phyloP scores from a whole-genome alignment of 1,140 invertebrate species.

The Apis cerana region DNA sequence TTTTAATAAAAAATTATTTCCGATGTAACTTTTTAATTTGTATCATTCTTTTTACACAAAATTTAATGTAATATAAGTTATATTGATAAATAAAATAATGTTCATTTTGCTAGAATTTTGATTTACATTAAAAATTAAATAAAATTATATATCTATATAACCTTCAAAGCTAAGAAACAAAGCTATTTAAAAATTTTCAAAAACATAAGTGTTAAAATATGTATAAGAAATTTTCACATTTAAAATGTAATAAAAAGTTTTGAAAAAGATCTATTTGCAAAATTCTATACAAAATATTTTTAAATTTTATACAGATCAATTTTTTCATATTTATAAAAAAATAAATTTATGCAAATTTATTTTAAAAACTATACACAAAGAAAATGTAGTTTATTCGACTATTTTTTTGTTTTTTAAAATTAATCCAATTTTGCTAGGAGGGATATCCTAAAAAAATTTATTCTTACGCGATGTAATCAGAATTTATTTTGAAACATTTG shows the following conservation, averaged over 20 bases:
- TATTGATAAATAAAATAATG: background rate
- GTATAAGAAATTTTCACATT: background rate
- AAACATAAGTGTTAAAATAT: background rate
- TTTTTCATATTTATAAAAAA: background rate
- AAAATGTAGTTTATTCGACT: background rate
- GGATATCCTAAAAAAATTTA: conserved; percentile 20
- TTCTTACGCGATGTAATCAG: conserved; percentile 36
- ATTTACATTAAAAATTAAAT: background rate
- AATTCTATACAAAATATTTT: background rate
- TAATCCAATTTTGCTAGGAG: conserved; percentile 6
- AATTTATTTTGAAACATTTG: conserved; percentile 56
- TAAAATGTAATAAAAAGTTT: background rate
- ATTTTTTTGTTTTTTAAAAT: background rate
- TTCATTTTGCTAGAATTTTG: background rate
- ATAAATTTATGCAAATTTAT: background rate
- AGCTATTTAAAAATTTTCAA: background rate
- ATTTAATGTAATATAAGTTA: background rate
- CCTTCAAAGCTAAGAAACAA: background rate
- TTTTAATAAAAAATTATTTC: background rate
- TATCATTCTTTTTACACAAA: background rate
- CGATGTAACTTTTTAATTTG: background rate
- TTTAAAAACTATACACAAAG: background rate
- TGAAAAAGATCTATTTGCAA: background rate
- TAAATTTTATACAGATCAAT: conserved; percentile 5
- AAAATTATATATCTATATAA: background rate